These are phyloP conservation scores for Parnassius glacialis DNA, from an alignment of 2,888 invertebrate genomes.

Conservation along the genomic window DNA sequence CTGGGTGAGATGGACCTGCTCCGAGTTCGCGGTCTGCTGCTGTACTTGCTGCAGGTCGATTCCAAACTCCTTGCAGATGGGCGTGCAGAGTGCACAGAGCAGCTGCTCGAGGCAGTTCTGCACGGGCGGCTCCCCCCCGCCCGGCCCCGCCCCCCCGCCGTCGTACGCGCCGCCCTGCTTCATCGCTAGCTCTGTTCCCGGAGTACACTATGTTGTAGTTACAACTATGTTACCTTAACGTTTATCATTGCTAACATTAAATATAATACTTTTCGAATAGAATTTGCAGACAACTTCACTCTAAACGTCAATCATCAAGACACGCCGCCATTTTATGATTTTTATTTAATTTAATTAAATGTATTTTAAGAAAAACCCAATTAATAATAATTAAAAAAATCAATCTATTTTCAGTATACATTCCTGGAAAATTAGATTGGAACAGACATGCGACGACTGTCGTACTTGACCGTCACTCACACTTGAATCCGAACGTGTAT, in stretches of 20 bases:
- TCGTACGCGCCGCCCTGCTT: constrained; percentile 60
- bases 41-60: constrained; percentile 63
- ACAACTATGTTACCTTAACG: neutral
- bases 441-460: no score
- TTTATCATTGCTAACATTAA: neutral
- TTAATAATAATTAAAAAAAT: no score
- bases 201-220: constrained; percentile 8
- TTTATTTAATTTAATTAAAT: no score
- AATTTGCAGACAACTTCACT: neutral
- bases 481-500: no score
- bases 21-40: constrained; percentile 50
- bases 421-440: no score
- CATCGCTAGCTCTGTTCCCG: constrained; percentile 64
- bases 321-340: no score
- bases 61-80: constrained; percentile 76
- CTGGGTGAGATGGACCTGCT: constrained; percentile 65
- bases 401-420: no score
- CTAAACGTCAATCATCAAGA: neutral
- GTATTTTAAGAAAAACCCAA: no score
- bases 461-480: no score
- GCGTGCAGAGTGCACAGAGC: constrained; percentile 70
- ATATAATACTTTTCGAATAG: neutral
- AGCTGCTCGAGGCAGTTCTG: constrained; percentile 69
- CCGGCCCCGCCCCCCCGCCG: constrained; percentile 44
- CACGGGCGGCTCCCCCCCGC: constrained; percentile 37